Conservation (phyloP, 2,797 vertebrate genomes). For the Knipowitschia caucasica region DNA sequence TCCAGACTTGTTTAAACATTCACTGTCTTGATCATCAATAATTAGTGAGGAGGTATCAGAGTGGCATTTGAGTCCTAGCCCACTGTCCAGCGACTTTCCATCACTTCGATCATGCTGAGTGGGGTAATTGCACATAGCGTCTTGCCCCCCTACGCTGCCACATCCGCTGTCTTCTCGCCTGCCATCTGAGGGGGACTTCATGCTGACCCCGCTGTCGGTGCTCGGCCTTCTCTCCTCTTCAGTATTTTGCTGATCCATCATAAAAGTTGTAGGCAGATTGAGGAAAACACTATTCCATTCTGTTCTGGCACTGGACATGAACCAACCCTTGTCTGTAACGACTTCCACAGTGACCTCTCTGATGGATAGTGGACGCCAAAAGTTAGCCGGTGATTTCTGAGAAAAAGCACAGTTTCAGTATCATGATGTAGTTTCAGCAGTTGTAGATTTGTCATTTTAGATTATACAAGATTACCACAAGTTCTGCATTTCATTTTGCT, state of each 20-base stretch:
- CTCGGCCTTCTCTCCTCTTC: conserved; percentile 62
- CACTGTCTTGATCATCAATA: conserved; percentile 42
- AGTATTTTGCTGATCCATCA: conserved; percentile 16
- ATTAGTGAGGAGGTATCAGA: conserved; percentile 37
- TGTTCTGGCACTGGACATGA: conserved; percentile 40
- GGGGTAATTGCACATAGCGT: conserved; percentile 45
- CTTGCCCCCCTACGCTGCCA: conserved; percentile 65
- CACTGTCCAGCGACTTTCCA: conserved; percentile 53
- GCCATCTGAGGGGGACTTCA: conserved; percentile 30
- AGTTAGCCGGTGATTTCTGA: conserved; percentile 63
- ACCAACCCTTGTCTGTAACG: conserved; percentile 75
- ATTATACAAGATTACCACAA: neutral
- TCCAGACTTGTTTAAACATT: conserved; percentile 23
- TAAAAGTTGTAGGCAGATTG: neutral
- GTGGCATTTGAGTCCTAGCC: conserved; percentile 50
- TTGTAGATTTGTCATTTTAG: neutral
- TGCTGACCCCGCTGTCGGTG: conserved; percentile 67
- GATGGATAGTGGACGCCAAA: conserved; percentile 67
- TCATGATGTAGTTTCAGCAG: neutral
- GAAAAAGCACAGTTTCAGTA: neutral
- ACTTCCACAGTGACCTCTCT: conserved; percentile 58
- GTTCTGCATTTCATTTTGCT: neutral
- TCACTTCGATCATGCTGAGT: conserved; percentile 31
- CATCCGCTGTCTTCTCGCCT: conserved; percentile 75
- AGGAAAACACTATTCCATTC: conserved; percentile 14